Evolutionary conservation across 2,888 invertebrate genomes (phyloP).

Genomic region (Rhodophaea formosa): DNA sequence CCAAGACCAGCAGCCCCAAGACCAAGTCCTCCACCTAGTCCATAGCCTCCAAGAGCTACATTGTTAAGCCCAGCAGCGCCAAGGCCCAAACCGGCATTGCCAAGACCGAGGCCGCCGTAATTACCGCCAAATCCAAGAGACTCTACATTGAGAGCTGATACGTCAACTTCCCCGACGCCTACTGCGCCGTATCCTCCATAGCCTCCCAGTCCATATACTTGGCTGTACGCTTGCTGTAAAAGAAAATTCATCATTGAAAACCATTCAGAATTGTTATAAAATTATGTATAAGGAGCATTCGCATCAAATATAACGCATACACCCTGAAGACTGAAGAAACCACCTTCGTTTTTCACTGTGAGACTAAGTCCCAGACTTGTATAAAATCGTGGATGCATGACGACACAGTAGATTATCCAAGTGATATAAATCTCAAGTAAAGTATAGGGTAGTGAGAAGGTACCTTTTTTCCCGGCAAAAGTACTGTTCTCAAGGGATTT

Average conservation of each 20-base stretch:
- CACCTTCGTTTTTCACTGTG: too few species aligned
- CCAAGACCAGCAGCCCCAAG: neutral
- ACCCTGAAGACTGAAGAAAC: too few species aligned
- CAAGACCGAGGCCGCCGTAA: neutral
- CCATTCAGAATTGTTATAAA: too few species aligned
- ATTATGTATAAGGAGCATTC: too few species aligned
- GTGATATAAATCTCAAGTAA: too few species aligned
- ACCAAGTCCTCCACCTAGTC: neutral
- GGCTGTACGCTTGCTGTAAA: conserved; percentile 16
- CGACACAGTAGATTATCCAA: too few species aligned
- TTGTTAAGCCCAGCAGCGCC: neutral
- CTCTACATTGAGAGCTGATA: neutral
- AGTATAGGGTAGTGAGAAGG: too few species aligned
- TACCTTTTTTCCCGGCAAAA: too few species aligned
- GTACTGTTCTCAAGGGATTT: too few species aligned
- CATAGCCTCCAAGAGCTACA: neutral
- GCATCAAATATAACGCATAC: too few species aligned
- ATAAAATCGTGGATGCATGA: too few species aligned
- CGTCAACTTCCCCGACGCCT: conserved; percentile 7
- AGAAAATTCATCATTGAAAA: neutral
- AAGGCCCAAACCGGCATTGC: neutral
- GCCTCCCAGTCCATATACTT: conserved; percentile 4
- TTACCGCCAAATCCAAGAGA: neutral
- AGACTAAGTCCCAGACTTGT: too few species aligned
- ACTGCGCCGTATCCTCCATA: conserved; percentile 5